Conservation (phyloP, 35 echinoderm and acorn worm genomes). For the Eucidaris tribuloides region DNA sequence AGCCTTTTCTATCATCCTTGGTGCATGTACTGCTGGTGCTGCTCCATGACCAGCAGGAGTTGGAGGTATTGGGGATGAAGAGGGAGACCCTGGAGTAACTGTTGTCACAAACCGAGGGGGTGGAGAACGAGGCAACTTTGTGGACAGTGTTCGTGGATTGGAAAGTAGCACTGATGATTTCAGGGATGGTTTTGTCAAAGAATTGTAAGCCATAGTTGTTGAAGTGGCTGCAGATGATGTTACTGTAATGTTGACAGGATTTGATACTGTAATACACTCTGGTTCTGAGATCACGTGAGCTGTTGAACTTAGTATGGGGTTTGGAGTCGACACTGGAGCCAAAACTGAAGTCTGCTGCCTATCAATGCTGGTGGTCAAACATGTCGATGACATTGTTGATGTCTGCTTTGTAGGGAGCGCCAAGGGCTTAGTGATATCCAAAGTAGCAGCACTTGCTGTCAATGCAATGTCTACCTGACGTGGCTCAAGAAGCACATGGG, state of each 20-base stretch:
- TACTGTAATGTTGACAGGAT: neutral
- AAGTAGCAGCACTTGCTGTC: constrained; percentile 50
- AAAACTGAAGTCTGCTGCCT: neutral
- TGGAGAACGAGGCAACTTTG: neutral
- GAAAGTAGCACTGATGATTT: neutral
- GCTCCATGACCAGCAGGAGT: constrained; percentile 65
- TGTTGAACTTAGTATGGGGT: neutral
- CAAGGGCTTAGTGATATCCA: constrained; percentile 26
- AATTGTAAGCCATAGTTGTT: neutral
- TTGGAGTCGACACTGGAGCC: neutral
- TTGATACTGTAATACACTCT: neutral
- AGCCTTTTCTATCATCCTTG: neutral
- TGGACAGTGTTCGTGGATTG: neutral
- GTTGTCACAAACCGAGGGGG: constrained; percentile 23
- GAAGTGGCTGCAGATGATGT: neutral
- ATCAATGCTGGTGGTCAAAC: neutral
- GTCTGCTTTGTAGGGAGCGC: constrained; percentile 4
- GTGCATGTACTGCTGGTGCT: constrained; percentile 43
- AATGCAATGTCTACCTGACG: constrained; percentile 17
- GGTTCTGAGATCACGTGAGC: neutral
- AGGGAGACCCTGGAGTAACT: constrained; percentile 14
- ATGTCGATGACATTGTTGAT: neutral
- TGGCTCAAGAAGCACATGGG: neutral
- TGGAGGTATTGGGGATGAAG: constrained; percentile 24
- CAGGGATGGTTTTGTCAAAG: neutral